Base-by-base conservation (phyloP, 2,113 vertebrate genomes). In the Stigmatopora argus region DNA sequence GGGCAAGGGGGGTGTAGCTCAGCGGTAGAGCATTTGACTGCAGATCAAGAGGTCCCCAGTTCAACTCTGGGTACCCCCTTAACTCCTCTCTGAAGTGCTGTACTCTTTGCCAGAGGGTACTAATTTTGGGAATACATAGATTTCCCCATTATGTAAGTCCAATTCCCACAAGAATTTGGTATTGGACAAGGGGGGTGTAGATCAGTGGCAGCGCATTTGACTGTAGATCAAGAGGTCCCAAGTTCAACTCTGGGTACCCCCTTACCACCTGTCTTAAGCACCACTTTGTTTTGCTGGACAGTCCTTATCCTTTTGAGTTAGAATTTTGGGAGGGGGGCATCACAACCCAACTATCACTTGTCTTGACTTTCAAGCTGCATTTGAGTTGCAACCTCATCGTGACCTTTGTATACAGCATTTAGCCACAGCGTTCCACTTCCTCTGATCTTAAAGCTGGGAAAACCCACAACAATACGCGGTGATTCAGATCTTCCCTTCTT, bases 401-500 rank as follows among this genome's bases (percentile, higher is more conserved):
- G 70, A 70, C 59, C 48, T 84, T 89, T 88, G 82, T 89, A 88
- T 90, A 10, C 38, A 41, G 3, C 9, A 90, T 89, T 89, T 88
- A 89, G 87, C 87, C 69, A 67, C 85, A 77, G 69, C 71, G 56
- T 71, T 85, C 81, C 76, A 87, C 88, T 89, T 90, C 89, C 89
- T 85, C 70, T 66, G n/a, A 62, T 81, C 82, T 77, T 84, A 81
- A 84, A 74, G 80, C 53, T 79, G 85, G 78, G 83, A 88, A 89
- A 90, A 78, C 82, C 80, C 84, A 86, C 63, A 88, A 90, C 88
- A 89, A 87, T 85, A 78, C 66, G 62, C 60, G 60, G n/a, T 74
- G 67, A 70, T 70, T 68, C 73, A 63, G 62, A 55, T 63, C 60
- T 60, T 62, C 19, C 70, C 17, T 41, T 62, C 55, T 23, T 71